A percentile compares a stretch with the other conserved stretches of the same genome.
Conservation (phyloP, 2,888 invertebrate genomes). For the Dexiosoma caninum region DNA sequence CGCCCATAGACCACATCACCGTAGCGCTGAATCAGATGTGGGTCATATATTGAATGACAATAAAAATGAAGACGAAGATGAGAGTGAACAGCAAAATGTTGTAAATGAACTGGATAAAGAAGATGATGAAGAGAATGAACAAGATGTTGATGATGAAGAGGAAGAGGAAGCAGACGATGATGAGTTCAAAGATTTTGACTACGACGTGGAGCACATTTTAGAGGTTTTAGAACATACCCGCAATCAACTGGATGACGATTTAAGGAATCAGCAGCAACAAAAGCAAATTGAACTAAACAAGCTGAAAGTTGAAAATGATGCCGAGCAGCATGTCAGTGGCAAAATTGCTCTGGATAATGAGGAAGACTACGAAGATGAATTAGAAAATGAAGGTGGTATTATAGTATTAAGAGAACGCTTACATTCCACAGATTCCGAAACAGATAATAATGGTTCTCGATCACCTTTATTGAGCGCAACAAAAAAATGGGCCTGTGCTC, state of each 20-base stretch:
- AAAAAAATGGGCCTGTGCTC: constrained; percentile 50
- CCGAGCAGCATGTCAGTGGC: background rate
- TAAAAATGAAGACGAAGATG: constrained; percentile 53
- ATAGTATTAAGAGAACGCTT: constrained; percentile 68
- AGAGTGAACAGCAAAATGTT: constrained; percentile 2
- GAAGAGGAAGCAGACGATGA: constrained; percentile 63
- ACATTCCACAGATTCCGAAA: constrained; percentile 81
- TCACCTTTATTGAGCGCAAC: constrained; percentile 82
- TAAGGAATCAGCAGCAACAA: constrained; percentile 47
- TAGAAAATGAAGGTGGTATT: constrained; percentile 46
- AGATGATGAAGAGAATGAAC: constrained; percentile 64
- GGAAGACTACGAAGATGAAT: constrained; percentile 49
- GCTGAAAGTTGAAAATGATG: constrained; percentile 13
- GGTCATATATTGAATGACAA: constrained; percentile 70
- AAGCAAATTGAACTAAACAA: constrained; percentile 41
- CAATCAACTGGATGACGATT: constrained; percentile 69
- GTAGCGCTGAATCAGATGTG: constrained; percentile 72
- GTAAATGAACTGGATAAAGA: constrained; percentile 36
- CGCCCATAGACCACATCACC: constrained; percentile 66
- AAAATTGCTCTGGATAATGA: background rate
- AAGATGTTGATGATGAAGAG: constrained; percentile 44
- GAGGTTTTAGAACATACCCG: constrained; percentile 71
- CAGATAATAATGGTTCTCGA: constrained; percentile 84
- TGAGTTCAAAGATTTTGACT: constrained; percentile 72
- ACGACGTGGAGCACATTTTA: constrained; percentile 73